A percentile compares a stretch with the other conserved stretches of the same genome.
phyloP scores from a whole-genome alignment of 2,113 vertebrate genomes.

The Eulemur rufifrons region DNA sequence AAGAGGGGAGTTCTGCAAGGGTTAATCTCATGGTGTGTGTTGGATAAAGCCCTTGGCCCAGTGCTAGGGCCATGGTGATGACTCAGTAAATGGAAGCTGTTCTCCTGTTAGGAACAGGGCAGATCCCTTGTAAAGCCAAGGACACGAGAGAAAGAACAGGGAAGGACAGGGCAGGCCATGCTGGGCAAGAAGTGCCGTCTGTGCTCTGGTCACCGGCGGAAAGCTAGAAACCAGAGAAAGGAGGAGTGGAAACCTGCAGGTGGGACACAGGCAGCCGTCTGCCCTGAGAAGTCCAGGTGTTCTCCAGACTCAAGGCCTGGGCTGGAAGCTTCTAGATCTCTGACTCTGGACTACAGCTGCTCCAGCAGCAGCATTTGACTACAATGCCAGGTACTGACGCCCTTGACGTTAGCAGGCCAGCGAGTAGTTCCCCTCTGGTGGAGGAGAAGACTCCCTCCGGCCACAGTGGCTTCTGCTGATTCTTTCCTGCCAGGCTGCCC shows the following conservation, averaged over 20 bases:
- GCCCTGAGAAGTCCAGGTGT: neutral
- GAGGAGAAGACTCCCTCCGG: no score
- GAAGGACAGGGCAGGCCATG: neutral
- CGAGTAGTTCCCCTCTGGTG: accelerated
- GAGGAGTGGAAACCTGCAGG: neutral
- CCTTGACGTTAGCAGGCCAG: neutral
- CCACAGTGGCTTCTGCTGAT: accelerated
- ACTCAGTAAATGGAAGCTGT: neutral
- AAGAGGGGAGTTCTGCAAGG: neutral
- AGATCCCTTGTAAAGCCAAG: neutral
- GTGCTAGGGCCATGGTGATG: accelerated
- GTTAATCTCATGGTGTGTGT: no score
- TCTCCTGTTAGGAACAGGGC: accelerated
- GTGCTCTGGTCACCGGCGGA: neutral
- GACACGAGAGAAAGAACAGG: neutral
- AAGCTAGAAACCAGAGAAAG: neutral
- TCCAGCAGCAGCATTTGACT: neutral
- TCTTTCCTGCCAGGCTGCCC: no score
- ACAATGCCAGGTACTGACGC: no score
- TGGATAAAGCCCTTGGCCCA: neutral
- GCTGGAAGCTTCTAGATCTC: neutral
- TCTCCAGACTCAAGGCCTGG: neutral
- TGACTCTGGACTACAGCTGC: neutral
- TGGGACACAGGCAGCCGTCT: accelerated
- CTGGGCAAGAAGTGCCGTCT: neutral